A percentile compares a stretch with the other conserved stretches of the same genome.
These are phyloP conservation scores for Xenopus laevis DNA, from an alignment of 2,113 vertebrate species.

Conservation along the genomic window DNA sequence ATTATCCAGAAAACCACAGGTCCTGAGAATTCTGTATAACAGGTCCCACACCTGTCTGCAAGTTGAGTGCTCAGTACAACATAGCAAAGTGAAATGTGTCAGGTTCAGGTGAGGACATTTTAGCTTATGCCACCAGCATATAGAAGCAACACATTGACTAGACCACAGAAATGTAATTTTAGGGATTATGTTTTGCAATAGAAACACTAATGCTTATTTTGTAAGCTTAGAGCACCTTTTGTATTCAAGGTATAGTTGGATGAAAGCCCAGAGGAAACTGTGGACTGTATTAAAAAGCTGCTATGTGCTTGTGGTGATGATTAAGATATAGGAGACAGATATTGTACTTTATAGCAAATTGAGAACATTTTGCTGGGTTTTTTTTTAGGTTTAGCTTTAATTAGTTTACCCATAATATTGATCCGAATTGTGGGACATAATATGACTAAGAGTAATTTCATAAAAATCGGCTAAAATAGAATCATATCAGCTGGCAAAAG, in stretches of 20 bases:
- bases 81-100: conserved; percentile 18
- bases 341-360: conserved; percentile 13
- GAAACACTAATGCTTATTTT: conserved; percentile 26
- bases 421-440: not conserved
- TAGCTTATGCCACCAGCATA: not conserved
- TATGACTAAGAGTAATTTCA: conserved; percentile 15
- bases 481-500: conserved; percentile 9
- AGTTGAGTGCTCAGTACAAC: not conserved
- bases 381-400: conserved; percentile 7
- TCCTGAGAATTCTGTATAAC: no score
- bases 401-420: conserved; percentile 21
- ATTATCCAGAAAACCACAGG: no score
- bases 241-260: conserved; percentile 20
- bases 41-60: no score
- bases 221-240: conserved; percentile 18
- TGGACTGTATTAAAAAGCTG: conserved; percentile 30
- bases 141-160: conserved; percentile 15
- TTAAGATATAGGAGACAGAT: conserved; percentile 16
- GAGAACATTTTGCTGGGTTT: conserved; percentile 4
- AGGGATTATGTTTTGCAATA: conserved; percentile 25
- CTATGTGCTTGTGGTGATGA: conserved; percentile 12
- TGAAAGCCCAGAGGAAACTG: conserved; percentile 13
- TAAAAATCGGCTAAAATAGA: not conserved
- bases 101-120: conserved; percentile 32
- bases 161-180: conserved; percentile 19